Evolutionary conservation across 2,113 vertebrate genomes (phyloP).

Genomic region (Pagrus major): DNA sequence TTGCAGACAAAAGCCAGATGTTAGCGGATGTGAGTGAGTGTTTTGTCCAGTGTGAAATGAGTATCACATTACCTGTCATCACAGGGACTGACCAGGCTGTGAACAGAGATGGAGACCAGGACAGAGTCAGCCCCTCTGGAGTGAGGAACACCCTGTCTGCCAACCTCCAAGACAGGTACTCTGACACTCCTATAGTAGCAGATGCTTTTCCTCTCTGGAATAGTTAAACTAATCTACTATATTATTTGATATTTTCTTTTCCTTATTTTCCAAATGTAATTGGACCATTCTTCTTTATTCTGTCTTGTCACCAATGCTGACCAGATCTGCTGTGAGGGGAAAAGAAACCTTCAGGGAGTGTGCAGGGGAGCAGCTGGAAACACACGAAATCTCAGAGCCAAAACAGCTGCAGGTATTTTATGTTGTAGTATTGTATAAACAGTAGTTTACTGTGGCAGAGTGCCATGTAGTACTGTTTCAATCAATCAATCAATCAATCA

Average conservation of each 20-base stretch:
- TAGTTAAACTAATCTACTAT: not conserved
- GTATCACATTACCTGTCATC: no score
- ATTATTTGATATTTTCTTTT: not conserved
- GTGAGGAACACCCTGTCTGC: constrained; percentile 19
- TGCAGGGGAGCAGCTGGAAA: not conserved
- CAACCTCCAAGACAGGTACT: constrained; percentile 72
- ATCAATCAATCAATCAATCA: no score
- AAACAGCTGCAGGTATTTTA: constrained; percentile 61
- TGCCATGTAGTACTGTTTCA: not conserved
- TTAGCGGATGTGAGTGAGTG: no score
- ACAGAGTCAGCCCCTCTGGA: constrained; percentile 52
- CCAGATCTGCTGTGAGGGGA: constrained; percentile 54
- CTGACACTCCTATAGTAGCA: not conserved
- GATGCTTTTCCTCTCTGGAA: not conserved
- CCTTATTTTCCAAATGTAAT: not conserved
- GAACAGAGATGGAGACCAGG: constrained; percentile 21
- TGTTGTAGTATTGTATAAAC: not conserved
- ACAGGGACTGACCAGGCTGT: not conserved
- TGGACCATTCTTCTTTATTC: not conserved
- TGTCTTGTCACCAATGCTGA: constrained; percentile 48
- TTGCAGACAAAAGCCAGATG: no score
- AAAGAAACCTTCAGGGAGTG: constrained; percentile 12
- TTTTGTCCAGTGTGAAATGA: no score
- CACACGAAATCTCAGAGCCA: constrained; percentile 32
- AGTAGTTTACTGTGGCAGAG: not conserved